A percentile compares a stretch with the other conserved stretches of the same genome.
phyloP scores from a whole-genome alignment of 2,797 vertebrate species.

The Peromyscus nudipes region DNA sequence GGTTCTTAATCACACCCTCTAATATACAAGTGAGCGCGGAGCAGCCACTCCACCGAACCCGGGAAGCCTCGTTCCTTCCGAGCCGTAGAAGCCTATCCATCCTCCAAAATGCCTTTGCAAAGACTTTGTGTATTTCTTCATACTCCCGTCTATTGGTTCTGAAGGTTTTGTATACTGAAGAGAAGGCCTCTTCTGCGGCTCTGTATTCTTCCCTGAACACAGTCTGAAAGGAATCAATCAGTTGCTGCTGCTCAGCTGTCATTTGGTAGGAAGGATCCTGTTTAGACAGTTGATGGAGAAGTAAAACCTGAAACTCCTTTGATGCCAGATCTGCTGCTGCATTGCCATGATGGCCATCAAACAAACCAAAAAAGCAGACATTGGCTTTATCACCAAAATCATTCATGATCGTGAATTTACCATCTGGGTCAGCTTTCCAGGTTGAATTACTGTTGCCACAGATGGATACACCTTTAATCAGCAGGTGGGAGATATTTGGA shows the following conservation, averaged over 20 bases:
- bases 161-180: not conserved
- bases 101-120: conserved; percentile 87
- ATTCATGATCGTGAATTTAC: conserved; percentile 79
- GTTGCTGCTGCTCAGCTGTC: conserved; percentile 74
- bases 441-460: conserved; percentile 86
- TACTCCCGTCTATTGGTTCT: not conserved
- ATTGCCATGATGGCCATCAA: conserved; percentile 82
- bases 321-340: conserved; percentile 83
- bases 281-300: conserved; percentile 87
- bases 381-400: conserved; percentile 85
- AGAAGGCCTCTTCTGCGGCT: conserved; percentile 77
- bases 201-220: conserved; percentile 85
- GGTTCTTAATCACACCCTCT: conserved; percentile 68
- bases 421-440: conserved; percentile 84
- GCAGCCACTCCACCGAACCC: conserved; percentile 87
- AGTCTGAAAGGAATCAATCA: conserved; percentile 83
- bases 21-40: conserved; percentile 85
- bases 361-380: conserved; percentile 85
- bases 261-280: conserved; percentile 82
- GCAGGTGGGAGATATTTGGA: conserved; percentile 62
- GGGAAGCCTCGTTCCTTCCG: conserved; percentile 86
- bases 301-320: conserved; percentile 85
- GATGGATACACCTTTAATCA: conserved; percentile 84
- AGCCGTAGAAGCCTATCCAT: conserved; percentile 87
- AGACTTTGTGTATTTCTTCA: conserved; percentile 82